Evolutionary conservation across 2,113 vertebrate species (phyloP), one percentile per base, ranked within the genome.

Genomic region (Paralichthys olivaceus): DNA sequence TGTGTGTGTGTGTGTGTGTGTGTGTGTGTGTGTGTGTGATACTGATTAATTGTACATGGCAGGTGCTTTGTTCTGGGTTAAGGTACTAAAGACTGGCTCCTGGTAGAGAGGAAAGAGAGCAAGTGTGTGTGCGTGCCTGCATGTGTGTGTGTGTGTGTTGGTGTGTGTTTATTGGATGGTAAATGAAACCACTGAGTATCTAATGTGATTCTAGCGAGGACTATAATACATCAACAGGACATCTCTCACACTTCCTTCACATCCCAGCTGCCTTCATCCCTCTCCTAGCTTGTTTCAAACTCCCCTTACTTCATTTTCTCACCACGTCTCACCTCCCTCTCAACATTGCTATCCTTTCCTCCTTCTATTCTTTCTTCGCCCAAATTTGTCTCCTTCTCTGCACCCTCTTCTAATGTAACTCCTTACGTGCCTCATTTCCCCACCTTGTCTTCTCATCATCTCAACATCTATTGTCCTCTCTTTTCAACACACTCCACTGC

Each of bases 131-230:
- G 32, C 12, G n/a, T 55, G 40, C 12, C 28, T 75, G 13, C 55
- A 49, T 53, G 73, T 19, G 37, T 25, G 20, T 25, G 68, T n/a
- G 53, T 34, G 29, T 20, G n/a, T 55, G 43, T 15, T 32, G 72
- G 13, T 51, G 51, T 54, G 74, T 14, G 43, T 79, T 69, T 77
- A 60, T 63, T 64, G 75, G 78, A 72, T 79, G 61, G 34, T 54
- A 72, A 85, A 90, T 91, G 63, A 85, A 84, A 81, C 57, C 32
- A 8, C 37, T 23, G 56, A 75, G 78, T 34, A 8, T 84, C 73
- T 85, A 87, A 86, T 88, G 77, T 74, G 79, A 86, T 70, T 80
- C 64, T 9, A 34, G 69, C 5, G 64, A 72, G 53, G 61, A 23
- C 34, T 28, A 79, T 62, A 74, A 91, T 75, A 76, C 76, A 85